phyloP scores from a whole-genome alignment of 2,797 vertebrate genomes.

The Tangara arthus region DNA sequence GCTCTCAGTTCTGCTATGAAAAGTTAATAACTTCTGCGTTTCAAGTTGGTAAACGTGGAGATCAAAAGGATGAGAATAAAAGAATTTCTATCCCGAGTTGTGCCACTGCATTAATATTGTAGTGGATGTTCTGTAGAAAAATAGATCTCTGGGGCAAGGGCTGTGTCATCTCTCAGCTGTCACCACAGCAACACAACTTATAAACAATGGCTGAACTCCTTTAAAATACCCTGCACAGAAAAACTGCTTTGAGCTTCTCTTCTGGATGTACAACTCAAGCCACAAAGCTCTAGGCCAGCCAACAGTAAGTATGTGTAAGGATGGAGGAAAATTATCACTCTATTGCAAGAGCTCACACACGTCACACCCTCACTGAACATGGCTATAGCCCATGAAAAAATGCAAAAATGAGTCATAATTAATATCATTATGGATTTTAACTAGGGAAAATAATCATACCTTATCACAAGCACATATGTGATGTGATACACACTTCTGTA shows the following conservation, averaged over 20 bases:
- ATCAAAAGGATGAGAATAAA: slow-evolving; percentile 39
- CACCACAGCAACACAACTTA: not conserved
- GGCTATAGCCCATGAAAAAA: not conserved
- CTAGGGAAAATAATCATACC: not conserved
- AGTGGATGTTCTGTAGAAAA: not conserved
- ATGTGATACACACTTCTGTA: rapidly evolving
- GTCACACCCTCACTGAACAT: not conserved
- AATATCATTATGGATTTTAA: not conserved
- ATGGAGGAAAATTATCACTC: not conserved
- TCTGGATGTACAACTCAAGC: not conserved
- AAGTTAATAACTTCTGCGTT: not conserved
- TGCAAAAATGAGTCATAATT: not conserved
- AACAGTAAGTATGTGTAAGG: not conserved
- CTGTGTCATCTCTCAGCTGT: not conserved
- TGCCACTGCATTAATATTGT: slow-evolving; percentile 17
- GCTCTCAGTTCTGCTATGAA: not conserved
- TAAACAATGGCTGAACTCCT: not conserved
- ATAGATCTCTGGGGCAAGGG: not conserved
- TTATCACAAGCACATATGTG: not conserved
- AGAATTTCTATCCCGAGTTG: not conserved
- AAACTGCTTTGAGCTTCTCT: not conserved
- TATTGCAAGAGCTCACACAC: not conserved
- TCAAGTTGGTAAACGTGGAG: not conserved
- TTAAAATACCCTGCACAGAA: not conserved
- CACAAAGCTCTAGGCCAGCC: not conserved